A percentile compares a stretch with the other conserved stretches of the same genome.
Conservation (phyloP, 2,797 vertebrate species). For the Peromyscus attwateri region DNA sequence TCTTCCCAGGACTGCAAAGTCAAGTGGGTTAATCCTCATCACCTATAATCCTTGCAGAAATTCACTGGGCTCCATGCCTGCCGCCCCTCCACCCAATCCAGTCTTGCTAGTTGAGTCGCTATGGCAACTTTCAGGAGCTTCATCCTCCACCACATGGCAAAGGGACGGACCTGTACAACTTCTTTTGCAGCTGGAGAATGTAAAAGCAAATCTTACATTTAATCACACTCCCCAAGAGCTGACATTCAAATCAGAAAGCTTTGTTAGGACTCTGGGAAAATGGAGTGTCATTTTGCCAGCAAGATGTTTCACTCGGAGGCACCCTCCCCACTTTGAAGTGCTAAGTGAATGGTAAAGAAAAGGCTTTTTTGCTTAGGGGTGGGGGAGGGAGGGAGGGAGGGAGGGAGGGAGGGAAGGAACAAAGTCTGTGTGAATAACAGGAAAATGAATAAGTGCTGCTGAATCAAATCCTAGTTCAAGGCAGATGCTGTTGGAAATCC, state of each 20-base stretch:
- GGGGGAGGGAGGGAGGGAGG: no score
- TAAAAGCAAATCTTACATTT: constrained; percentile 82
- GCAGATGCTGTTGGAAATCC: constrained; percentile 66
- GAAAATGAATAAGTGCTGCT: constrained; percentile 74
- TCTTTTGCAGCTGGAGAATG: constrained; percentile 85
- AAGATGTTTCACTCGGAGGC: constrained; percentile 77
- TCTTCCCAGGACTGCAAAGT: background rate
- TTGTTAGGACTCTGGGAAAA: constrained; percentile 81
- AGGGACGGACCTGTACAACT: constrained; percentile 82
- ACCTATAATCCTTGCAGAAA: constrained; percentile 41
- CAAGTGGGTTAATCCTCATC: background rate
- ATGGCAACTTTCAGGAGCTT: constrained; percentile 77
- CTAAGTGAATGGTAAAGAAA: constrained; percentile 75
- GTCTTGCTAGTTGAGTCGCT: constrained; percentile 75
- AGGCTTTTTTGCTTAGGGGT: constrained; percentile 67
- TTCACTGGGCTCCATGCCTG: constrained; percentile 46
- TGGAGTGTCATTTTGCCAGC: constrained; percentile 79
- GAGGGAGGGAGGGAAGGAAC: background rate
- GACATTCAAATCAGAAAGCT: constrained; percentile 87
- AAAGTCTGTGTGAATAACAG: constrained; percentile 73
- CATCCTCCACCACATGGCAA: constrained; percentile 81
- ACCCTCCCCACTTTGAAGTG: constrained; percentile 70
- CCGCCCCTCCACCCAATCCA: background rate
- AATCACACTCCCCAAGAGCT: constrained; percentile 81
- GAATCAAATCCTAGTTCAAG: constrained; percentile 71